phyloP scores from a whole-genome alignment of 2,888 invertebrate genomes.

The Conops quadrifasciatus region DNA sequence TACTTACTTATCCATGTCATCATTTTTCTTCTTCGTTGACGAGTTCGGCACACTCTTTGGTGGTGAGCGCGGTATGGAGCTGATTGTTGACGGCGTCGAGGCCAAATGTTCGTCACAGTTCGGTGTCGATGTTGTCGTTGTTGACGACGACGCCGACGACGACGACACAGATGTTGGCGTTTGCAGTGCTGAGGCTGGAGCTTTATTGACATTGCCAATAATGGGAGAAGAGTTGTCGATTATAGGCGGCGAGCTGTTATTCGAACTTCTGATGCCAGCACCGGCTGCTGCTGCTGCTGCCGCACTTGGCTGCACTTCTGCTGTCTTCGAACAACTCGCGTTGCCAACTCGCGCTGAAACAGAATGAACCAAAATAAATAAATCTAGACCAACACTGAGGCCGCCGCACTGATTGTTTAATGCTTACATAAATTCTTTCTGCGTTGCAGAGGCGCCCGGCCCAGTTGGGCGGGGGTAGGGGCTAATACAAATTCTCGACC shows the following conservation, averaged over 20 bases:
- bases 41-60: conserved; percentile 40
- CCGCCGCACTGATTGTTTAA: background rate
- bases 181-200: conserved; percentile 60
- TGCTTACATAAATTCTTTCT: conserved; percentile 80
- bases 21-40: conserved; percentile 76
- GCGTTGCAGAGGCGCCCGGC: conserved; percentile 87
- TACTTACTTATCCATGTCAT: conserved; percentile 66
- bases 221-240: conserved; percentile 59
- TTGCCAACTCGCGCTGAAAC: conserved; percentile 34
- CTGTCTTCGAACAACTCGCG: conserved; percentile 7
- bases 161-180: conserved; percentile 61
- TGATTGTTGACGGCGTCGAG: conserved; percentile 66
- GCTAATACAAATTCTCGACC: conserved; percentile 77
- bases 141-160: conserved; percentile 50
- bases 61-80: conserved; percentile 44
- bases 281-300: conserved; percentile 5
- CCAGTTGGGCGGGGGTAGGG: conserved; percentile 93
- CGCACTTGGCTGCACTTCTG: conserved; percentile 20
- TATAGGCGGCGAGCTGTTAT: conserved; percentile 45
- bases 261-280: conserved; percentile 40
- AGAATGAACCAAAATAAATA: conserved; percentile 2
- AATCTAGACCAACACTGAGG: background rate
- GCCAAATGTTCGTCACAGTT: conserved; percentile 68
- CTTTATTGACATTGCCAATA: conserved; percentile 63
- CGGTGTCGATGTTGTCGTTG: conserved; percentile 56